phyloP scores from a whole-genome alignment of 1,140 invertebrate genomes.

The Colletes gigas region DNA sequence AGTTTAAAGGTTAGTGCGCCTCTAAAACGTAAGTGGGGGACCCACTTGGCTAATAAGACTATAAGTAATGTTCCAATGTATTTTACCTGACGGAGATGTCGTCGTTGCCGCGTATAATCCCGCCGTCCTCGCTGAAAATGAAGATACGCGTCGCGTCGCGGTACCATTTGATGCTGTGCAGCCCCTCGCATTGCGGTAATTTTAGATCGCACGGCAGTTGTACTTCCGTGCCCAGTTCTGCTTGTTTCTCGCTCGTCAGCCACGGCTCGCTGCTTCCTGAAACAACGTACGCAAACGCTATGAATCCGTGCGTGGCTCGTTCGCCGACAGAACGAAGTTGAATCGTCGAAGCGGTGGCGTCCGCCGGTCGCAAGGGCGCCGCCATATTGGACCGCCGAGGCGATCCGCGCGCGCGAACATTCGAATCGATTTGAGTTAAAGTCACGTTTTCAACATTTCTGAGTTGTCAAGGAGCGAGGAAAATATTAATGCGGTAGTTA shows the following conservation, averaged over 20 bases:
- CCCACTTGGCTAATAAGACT: neutral
- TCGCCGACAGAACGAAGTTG: constrained; percentile 17
- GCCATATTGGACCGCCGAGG: neutral
- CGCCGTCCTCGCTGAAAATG: constrained; percentile 89
- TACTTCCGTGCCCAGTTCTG: constrained; percentile 85
- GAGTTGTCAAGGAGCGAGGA: too few species aligned
- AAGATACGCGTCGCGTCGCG: constrained; percentile 90
- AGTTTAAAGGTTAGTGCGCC: too few species aligned
- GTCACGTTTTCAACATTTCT: too few species aligned
- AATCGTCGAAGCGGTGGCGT: neutral
- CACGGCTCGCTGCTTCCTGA: constrained; percentile 78
- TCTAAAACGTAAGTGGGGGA: neutral
- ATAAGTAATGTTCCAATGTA: neutral
- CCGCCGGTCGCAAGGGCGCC: neutral
- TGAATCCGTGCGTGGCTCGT: constrained; percentile 13
- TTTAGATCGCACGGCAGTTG: constrained; percentile 89
- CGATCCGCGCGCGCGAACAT: neutral
- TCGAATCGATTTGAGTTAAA: too few species aligned
- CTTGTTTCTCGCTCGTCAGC: constrained; percentile 77
- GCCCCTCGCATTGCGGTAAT: constrained; percentile 87
- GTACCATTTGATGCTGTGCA: constrained; percentile 96
- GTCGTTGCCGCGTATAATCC: constrained; percentile 87
- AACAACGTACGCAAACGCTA: constrained; percentile 55
- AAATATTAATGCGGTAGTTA: too few species aligned
- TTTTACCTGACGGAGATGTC: constrained; percentile 88